Evolutionary conservation across 2,888 invertebrate genomes (phyloP).

Genomic region (Pyrochroa serraticornis): DNA sequence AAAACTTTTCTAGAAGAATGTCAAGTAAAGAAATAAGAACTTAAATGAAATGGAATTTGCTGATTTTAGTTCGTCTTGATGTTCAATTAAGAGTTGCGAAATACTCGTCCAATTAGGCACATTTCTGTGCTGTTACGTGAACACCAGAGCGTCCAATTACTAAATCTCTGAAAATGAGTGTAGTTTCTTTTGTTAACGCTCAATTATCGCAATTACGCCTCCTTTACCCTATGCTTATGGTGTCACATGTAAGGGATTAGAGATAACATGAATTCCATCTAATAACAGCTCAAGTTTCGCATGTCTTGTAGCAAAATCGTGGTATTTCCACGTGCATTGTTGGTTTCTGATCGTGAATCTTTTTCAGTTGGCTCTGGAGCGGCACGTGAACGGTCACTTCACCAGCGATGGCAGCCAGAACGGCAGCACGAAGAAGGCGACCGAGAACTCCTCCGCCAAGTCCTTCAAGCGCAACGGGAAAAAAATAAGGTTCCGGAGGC

Average conservation of each 20-base stretch:
- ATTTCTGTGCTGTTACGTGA: no score
- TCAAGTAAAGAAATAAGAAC: no score
- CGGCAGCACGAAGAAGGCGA: conserved; percentile 68
- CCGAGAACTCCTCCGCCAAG: conserved; percentile 78
- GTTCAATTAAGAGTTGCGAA: no score
- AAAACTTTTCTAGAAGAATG: no score
- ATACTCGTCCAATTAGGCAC: no score
- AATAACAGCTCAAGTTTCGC: no score
- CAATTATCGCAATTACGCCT: neutral
- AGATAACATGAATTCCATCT: no score
- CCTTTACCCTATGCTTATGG: conserved; percentile 73
- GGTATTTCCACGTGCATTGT: no score
- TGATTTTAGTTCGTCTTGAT: no score
- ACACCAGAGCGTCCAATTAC: neutral
- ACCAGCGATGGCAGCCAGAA: conserved; percentile 68
- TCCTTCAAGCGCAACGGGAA: conserved; percentile 86
- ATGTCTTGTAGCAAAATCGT: no score
- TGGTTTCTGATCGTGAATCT: conserved; percentile 18
- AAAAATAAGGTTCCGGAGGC: conserved; percentile 83
- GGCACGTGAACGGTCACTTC: conserved; percentile 94
- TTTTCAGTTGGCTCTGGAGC: conserved; percentile 79
- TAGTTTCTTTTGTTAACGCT: no score
- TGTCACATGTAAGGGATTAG: conserved; percentile 92
- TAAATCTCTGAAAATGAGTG: neutral
- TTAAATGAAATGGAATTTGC: no score